Evolutionary conservation across 2,113 vertebrate genomes (phyloP).

Genomic region (Oxyura jamaicensis): DNA sequence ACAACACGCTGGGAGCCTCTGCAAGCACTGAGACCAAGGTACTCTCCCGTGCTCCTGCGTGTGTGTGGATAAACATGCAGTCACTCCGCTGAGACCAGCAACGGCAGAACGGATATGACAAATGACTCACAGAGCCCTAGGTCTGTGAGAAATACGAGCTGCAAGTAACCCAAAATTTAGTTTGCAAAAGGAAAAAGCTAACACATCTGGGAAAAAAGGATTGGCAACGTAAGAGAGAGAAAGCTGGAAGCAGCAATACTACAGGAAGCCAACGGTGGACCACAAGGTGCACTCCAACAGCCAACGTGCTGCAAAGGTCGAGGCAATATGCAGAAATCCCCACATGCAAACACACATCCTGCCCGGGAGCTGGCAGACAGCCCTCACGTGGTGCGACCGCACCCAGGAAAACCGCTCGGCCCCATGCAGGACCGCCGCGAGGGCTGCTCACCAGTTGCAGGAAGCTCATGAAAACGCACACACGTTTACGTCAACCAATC

Average conservation of each 20-base stretch:
- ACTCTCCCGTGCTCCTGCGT: neutral
- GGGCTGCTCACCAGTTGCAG: neutral
- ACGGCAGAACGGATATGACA: neutral
- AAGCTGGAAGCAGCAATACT: conserved; percentile 18
- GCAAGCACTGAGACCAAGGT: neutral
- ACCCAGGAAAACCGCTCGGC: neutral
- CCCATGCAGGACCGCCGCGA: neutral
- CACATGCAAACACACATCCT: neutral
- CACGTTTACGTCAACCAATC: neutral
- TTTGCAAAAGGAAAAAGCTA: conserved; percentile 5
- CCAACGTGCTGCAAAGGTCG: conserved; percentile 33
- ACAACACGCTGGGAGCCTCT: neutral
- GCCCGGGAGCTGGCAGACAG: neutral
- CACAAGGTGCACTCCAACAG: conserved; percentile 29
- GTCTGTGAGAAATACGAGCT: neutral
- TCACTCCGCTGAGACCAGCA: neutral
- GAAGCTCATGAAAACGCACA: neutral
- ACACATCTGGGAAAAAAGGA: conserved; percentile 10
- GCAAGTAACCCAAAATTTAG: neutral
- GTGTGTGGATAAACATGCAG: neutral
- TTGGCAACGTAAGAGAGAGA: neutral
- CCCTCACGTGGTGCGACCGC: neutral
- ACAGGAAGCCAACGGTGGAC: conserved; percentile 16
- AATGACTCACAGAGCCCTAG: neutral
- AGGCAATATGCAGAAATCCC: conserved; percentile 22